Percentiles rank a stretch among this genome's conserved stretches.
Conservation (phyloP, 2,888 invertebrate species). For the Scaptomyza cyrtandrae region DNA sequence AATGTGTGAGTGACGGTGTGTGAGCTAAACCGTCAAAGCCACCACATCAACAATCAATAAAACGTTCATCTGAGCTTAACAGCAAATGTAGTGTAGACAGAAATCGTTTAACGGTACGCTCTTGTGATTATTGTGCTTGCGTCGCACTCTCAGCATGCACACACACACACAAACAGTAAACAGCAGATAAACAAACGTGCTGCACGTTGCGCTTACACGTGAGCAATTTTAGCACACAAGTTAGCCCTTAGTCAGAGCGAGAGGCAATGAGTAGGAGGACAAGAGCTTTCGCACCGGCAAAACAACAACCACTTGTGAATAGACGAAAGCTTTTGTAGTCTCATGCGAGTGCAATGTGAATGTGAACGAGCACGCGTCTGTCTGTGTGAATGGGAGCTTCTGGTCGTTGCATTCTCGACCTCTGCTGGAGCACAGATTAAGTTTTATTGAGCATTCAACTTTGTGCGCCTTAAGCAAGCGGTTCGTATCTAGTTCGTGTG, state of each 20-base stretch:
- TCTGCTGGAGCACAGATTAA: conserved; percentile 9
- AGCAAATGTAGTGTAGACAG: neutral
- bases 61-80: conserved; percentile 3
- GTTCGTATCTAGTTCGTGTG: conserved; percentile 33
- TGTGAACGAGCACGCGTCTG: conserved; percentile 33
- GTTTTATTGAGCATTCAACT: conserved; percentile 57
- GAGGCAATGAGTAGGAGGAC: conserved; percentile 16
- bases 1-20: neutral
- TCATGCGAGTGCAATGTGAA: conserved; percentile 72
- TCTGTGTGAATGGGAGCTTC: conserved; percentile 37
- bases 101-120: conserved; percentile 49
- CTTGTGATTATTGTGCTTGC: conserved; percentile 24
- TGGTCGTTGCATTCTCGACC: conserved; percentile 27
- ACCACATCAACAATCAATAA: conserved; percentile 25
- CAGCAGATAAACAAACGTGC: conserved; percentile 65
- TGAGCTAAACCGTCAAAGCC: neutral
- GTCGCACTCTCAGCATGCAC: neutral
- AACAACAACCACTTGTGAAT: conserved; percentile 21
- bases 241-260: conserved; percentile 14
- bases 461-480: conserved; percentile 66
- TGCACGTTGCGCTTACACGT: conserved; percentile 81
- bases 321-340: conserved; percentile 40
- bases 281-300: conserved; percentile 39
- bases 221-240: conserved; percentile 42
- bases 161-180: conserved; percentile 5